These are phyloP conservation scores for Melolontha melolontha DNA, from an alignment of 2,888 invertebrate species.

Conservation along the genomic window DNA sequence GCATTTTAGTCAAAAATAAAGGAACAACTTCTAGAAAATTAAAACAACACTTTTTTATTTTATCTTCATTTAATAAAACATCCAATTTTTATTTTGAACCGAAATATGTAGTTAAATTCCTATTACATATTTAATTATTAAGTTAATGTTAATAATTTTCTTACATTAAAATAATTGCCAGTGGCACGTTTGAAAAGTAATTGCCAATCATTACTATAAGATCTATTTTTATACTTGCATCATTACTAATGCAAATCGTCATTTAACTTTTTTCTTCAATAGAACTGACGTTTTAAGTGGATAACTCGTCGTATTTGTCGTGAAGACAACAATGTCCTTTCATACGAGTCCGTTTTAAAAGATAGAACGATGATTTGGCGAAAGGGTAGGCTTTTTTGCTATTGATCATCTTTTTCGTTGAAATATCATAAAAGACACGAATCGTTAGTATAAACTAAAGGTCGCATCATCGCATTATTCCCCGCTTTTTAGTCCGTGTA, in stretches of 20 bases:
- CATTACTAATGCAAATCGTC: constrained; percentile 1
- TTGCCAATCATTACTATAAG: no score
- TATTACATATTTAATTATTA: no score
- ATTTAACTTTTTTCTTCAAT: neutral
- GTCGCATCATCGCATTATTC: constrained; percentile 49
- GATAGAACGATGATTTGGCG: constrained; percentile 19
- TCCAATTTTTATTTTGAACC: no score
- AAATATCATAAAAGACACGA: constrained; percentile 60
- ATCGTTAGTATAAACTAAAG: constrained; percentile 59
- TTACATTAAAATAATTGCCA: no score
- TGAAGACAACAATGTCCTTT: constrained; percentile 12
- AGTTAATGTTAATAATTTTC: no score
- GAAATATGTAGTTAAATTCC: no score
- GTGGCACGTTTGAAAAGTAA: no score
- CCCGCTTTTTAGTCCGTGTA: constrained; percentile 49
- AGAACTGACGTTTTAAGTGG: constrained; percentile 10
- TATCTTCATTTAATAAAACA: no score
- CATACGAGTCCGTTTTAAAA: neutral
- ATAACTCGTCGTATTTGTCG: neutral
- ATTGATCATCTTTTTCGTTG: constrained; percentile 55
- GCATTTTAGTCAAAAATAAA: no score
- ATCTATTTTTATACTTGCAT: no score
- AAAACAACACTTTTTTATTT: no score
- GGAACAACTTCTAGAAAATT: no score
- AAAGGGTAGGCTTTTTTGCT: constrained; percentile 42